Conservation (phyloP, 2,797 vertebrate species). For the Tenualosa thibaudeaui region DNA sequence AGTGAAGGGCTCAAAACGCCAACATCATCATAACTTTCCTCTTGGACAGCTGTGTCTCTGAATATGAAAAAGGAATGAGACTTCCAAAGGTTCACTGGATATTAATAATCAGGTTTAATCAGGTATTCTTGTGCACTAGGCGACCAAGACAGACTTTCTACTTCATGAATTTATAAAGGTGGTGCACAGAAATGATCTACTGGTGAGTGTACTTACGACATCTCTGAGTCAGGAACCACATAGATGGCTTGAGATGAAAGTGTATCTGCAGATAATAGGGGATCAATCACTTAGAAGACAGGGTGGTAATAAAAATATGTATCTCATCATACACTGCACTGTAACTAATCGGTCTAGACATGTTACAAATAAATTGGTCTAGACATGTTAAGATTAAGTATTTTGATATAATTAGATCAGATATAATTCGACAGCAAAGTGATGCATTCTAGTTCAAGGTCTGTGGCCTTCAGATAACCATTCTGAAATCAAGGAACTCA, state of each 20-base stretch:
- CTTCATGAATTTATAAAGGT: not conserved
- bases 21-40: conserved; percentile 42
- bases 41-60: not conserved
- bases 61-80: not conserved
- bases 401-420: too few relatives aligned
- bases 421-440: not conserved
- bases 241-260: not conserved
- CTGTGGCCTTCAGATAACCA: not conserved
- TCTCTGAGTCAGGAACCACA: not conserved
- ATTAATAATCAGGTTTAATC: too few relatives aligned
- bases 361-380: not conserved
- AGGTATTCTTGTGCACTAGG: not conserved
- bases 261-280: not conserved
- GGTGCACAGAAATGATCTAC: not conserved
- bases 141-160: not conserved
- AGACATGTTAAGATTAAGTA: too few relatives aligned
- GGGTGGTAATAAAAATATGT: not conserved
- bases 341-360: not conserved
- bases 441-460: not conserved
- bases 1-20: conserved; percentile 15
- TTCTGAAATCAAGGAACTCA: conserved; percentile 31
- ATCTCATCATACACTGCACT: not conserved
- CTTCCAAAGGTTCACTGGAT: too few relatives aligned
- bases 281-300: not conserved
- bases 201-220: not conserved